phyloP scores from a whole-genome alignment of 2,797 vertebrate species.

The Lagodon rhomboides region DNA sequence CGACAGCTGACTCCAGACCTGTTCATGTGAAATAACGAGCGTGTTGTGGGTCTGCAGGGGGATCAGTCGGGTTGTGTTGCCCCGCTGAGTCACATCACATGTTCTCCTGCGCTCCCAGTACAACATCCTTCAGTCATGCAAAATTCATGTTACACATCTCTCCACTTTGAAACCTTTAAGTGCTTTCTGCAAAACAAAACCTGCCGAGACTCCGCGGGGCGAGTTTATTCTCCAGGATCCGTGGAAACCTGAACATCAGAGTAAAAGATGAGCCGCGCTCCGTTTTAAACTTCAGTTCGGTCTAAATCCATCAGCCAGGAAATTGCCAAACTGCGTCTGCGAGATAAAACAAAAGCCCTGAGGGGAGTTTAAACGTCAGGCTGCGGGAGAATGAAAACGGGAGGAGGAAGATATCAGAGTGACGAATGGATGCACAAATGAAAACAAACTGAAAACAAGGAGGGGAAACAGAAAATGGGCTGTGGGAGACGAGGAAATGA shows the following conservation, averaged over 20 bases:
- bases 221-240: neutral
- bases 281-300: neutral
- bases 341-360: slow-evolving; percentile 12
- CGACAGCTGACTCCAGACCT: slow-evolving; percentile 4
- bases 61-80: neutral
- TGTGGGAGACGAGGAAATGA: neutral
- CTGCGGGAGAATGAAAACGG: neutral
- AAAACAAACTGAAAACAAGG: neutral
- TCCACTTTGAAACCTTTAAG: slow-evolving; percentile 28
- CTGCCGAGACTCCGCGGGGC: neutral
- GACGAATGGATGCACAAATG: slow-evolving; percentile 19
- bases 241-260: neutral
- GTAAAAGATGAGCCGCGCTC: neutral
- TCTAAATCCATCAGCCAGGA: neutral
- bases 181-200: slow-evolving; percentile 18
- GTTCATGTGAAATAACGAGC: neutral
- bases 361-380: slow-evolving; percentile 22
- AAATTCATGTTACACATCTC: slow-evolving; percentile 46
- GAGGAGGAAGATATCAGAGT: neutral
- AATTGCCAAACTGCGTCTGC: slow-evolving; percentile 8
- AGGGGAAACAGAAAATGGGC: neutral
- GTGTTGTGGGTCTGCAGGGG: neutral
- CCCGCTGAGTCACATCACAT: neutral
- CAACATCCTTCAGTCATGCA: slow-evolving; percentile 40
- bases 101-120: neutral